Percentiles rank a stretch among this genome's conserved stretches.
These are phyloP conservation scores for Acrossocheilus wenchowensis DNA, from an alignment of 2,797 vertebrate species.

Conservation along the genomic window DNA sequence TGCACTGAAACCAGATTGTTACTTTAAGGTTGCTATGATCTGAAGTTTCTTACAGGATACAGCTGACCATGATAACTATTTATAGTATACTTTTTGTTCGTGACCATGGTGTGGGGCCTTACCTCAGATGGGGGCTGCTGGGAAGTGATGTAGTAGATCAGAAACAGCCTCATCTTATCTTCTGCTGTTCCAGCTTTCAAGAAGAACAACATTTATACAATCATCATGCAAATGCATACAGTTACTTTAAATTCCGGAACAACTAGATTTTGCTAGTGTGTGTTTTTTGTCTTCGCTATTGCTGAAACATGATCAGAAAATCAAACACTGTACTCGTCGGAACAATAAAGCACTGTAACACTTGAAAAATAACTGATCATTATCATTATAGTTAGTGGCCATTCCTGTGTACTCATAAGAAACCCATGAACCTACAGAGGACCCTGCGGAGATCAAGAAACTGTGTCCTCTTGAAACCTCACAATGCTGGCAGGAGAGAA, in stretches of 20 bases:
- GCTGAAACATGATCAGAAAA: slow-evolving; percentile 24
- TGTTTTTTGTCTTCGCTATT: slow-evolving; percentile 3
- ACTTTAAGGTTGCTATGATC: slow-evolving; percentile 10
- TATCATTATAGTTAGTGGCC: slow-evolving; percentile 48
- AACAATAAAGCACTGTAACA: slow-evolving; percentile 45
- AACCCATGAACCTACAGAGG: slow-evolving; percentile 48
- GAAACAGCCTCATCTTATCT: slow-evolving; percentile 97
- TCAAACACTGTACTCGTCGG: slow-evolving; percentile 18
- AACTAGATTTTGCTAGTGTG: background rate
- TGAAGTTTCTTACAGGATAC: background rate
- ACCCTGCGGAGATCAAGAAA: slow-evolving; percentile 54
- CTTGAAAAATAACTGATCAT: slow-evolving; percentile 56
- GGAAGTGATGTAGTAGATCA: slow-evolving; percentile 94
- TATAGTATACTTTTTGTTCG: slow-evolving; percentile 8
- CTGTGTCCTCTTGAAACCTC: slow-evolving; percentile 49
- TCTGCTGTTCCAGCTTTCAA: slow-evolving; percentile 91
- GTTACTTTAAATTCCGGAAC: slow-evolving; percentile 50
- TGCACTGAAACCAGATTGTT: background rate
- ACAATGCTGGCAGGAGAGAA: slow-evolving; percentile 56
- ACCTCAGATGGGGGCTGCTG: slow-evolving; percentile 93
- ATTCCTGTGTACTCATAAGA: slow-evolving; percentile 50
- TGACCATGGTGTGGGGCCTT: slow-evolving; percentile 49
- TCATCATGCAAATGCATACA: slow-evolving; percentile 40
- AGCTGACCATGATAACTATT: background rate
- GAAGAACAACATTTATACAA: slow-evolving; percentile 53